A percentile compares a stretch with the other conserved stretches of the same genome.
These are phyloP conservation scores for Myopa tessellatipennis DNA, from an alignment of 2,888 invertebrate species.

Conservation along the genomic window DNA sequence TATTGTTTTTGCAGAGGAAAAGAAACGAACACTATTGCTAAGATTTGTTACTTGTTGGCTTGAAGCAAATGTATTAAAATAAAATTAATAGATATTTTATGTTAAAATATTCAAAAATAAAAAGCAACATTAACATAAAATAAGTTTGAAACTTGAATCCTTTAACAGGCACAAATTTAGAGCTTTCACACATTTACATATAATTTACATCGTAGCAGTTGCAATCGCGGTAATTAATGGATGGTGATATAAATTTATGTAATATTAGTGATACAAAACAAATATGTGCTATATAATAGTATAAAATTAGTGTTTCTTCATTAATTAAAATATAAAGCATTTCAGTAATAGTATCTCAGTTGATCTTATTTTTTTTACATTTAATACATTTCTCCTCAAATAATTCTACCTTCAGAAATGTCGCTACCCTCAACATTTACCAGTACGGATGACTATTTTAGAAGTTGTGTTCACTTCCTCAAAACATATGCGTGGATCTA, in stretches of 20 bases:
- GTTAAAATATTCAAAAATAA: background rate
- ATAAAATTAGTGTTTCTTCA: too few species aligned
- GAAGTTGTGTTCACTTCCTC: conserved; percentile 72
- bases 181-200: too few species aligned
- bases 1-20: conserved; percentile 18
- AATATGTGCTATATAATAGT: too few species aligned
- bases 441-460: conserved; percentile 70
- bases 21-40: conserved; percentile 8
- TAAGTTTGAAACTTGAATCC: too few species aligned
- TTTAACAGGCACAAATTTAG: too few species aligned
- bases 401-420: conserved; percentile 59
- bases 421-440: conserved; percentile 59
- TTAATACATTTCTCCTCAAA: too few species aligned
- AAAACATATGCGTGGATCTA: conserved; percentile 74
- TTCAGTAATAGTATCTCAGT: background rate
- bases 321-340: too few species aligned
- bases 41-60: conserved; percentile 27
- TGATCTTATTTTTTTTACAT: background rate
- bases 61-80: conserved; percentile 1
- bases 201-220: too few species aligned
- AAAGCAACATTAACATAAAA: background rate
- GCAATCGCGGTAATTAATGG: too few species aligned
- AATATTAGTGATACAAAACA: background rate
- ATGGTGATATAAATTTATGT: background rate
- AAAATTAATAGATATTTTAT: background rate